Percentiles rank a stretch among this genome's conserved stretches.
These are phyloP conservation scores for Drosophila lacicola DNA, from an alignment of 2,888 invertebrate species.

Conservation along the genomic window DNA sequence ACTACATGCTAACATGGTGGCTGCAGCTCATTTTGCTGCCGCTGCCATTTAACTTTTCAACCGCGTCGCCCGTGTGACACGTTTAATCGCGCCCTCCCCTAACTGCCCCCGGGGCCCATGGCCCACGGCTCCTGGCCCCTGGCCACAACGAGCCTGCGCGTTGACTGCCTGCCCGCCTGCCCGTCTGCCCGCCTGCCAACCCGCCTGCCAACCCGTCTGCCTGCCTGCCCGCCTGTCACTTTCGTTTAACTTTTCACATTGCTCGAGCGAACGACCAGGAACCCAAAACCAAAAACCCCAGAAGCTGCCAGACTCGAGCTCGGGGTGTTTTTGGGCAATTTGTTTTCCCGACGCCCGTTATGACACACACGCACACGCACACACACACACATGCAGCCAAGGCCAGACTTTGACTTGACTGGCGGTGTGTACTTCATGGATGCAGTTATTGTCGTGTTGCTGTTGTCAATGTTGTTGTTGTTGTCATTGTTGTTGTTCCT, in stretches of 20 bases:
- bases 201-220: conserved; percentile 2
- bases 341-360: conserved; percentile 77
- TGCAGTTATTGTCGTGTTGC: conserved; percentile 33
- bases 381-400: conserved; percentile 23
- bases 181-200: conserved; percentile 4
- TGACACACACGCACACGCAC: conserved; percentile 55
- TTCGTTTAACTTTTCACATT: conserved; percentile 76
- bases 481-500: conserved; percentile 29
- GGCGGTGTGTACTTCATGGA: conserved; percentile 51
- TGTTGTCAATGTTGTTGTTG: conserved; percentile 63
- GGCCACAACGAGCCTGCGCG: conserved; percentile 59
- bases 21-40: conserved; percentile 66
- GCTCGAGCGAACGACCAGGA: conserved; percentile 27
- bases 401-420: conserved; percentile 58
- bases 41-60: conserved; percentile 80
- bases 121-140: conserved; percentile 6
- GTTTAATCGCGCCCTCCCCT: conserved; percentile 71
- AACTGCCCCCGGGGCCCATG: conserved; percentile 1
- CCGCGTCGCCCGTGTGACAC: conserved; percentile 74
- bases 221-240: conserved; percentile 71
- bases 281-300: conserved; percentile 54
- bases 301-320: conserved; percentile 34
- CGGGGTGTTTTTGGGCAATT: conserved; percentile 74
- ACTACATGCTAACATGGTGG: conserved; percentile 77
- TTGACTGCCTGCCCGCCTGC: conserved; percentile 29